Evolutionary conservation across 2,113 vertebrate species (phyloP).

Genomic region (Microcebus jonahi): DNA sequence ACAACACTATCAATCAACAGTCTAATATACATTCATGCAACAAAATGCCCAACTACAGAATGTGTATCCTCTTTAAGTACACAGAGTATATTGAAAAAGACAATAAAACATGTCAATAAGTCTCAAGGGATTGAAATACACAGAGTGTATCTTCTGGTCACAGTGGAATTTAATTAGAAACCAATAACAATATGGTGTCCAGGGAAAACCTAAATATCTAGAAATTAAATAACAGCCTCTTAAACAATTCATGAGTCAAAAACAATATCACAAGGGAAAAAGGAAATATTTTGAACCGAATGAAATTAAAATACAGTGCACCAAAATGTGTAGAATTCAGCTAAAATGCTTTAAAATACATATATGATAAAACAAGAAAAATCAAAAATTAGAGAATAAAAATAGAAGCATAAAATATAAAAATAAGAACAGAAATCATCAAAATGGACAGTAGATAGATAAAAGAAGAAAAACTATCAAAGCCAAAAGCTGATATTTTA

Average conservation of each 20-base stretch:
- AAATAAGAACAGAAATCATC: neutral
- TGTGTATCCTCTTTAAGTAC: neutral
- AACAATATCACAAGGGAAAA: constrained; percentile 38
- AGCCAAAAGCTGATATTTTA: neutral
- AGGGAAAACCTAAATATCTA: neutral
- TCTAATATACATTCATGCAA: neutral
- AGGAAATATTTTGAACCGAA: constrained; percentile 12
- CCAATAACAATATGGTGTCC: neutral
- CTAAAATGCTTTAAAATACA: constrained; percentile 20
- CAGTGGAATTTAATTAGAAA: neutral
- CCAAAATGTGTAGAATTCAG: neutral
- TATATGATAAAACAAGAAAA: neutral
- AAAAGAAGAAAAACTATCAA: constrained; percentile 12
- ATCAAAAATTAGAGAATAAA: neutral
- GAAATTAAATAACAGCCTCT: neutral
- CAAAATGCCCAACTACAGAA: neutral
- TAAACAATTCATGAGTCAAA: constrained; percentile 9
- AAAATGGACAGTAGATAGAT: neutral
- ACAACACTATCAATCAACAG: neutral
- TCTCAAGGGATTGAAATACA: neutral
- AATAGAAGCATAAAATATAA: neutral
- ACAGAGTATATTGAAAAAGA: neutral
- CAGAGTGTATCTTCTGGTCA: neutral
- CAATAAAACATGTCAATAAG: neutral
- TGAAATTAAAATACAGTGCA: neutral